Percentiles rank a stretch among this genome's conserved stretches.
phyloP scores from a whole-genome alignment of 2,113 vertebrate genomes.

The Tachysurus vachellii region DNA sequence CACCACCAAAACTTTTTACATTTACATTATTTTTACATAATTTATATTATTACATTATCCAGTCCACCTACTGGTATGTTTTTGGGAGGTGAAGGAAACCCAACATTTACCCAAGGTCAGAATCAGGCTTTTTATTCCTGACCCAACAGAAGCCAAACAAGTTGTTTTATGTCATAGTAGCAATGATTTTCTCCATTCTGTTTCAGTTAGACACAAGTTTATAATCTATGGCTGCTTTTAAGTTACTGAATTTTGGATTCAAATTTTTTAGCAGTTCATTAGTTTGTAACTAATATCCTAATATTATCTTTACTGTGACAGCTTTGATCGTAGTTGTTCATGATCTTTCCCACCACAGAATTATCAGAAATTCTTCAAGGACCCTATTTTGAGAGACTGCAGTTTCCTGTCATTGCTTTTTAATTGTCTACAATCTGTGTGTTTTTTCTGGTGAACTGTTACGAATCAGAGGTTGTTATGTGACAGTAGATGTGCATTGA shows the following conservation, averaged over 20 bases:
- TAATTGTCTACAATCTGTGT: neutral
- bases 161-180: neutral
- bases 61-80: too few species aligned
- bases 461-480: constrained; percentile 16
- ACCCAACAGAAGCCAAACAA: neutral
- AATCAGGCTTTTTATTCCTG: neutral
- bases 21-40: too few species aligned
- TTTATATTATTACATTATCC: neutral
- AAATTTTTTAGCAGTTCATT: neutral
- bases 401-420: neutral
- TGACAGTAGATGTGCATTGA: neutral
- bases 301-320: neutral
- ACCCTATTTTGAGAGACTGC: neutral
- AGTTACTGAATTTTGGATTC: neutral
- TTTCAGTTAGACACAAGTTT: neutral
- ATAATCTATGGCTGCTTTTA: neutral
- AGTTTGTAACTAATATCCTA: neutral
- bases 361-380: neutral
- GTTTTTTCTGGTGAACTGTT: constrained; percentile 32
- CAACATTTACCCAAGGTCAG: neutral
- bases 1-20: too few species aligned
- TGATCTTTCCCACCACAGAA: neutral
- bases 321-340: neutral
- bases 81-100: neutral
- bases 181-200: neutral